A percentile compares a stretch with the other conserved stretches of the same genome.
Conservation (phyloP, 2,888 invertebrate genomes). For the Rhagophthalmus giganteus region DNA sequence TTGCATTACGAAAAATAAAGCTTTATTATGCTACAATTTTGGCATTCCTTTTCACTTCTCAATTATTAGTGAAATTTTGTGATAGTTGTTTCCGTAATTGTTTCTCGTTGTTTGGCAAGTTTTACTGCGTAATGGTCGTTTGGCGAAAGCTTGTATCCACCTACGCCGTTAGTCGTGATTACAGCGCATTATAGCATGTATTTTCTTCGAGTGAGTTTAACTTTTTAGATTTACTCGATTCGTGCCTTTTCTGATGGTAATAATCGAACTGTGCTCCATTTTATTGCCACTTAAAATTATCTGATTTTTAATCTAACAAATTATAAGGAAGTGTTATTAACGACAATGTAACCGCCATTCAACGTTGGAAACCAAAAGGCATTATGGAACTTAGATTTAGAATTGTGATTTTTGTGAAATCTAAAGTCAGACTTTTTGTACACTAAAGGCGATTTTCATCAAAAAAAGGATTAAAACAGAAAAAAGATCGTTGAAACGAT, state of each 20-base stretch:
- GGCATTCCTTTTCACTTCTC: conserved; percentile 25
- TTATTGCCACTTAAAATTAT: background rate
- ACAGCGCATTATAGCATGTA: conserved; percentile 2
- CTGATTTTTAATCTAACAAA: background rate
- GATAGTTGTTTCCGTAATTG: conserved; percentile 22
- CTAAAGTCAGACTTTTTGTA: background rate
- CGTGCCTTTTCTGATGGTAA: conserved; percentile 2
- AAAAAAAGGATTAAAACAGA: too few species aligned
- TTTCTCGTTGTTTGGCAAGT: conserved; percentile 21
- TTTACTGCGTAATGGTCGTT: conserved; percentile 20
- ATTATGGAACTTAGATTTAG: too few species aligned
- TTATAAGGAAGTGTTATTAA: background rate
- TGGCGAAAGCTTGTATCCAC: conserved; percentile 24
- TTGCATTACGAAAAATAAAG: conserved; percentile 18
- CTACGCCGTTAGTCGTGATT: conserved; percentile 8
- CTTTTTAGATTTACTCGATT: background rate
- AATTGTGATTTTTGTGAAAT: too few species aligned
- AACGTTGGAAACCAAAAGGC: too few species aligned
- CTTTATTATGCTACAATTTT: conserved; percentile 11
- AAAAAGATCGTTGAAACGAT: too few species aligned
- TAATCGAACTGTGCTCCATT: background rate
- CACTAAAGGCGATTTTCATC: background rate
- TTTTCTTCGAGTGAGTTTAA: conserved; percentile 2
- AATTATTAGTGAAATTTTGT: conserved; percentile 12
- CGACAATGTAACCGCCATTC: background rate